Percentiles rank a stretch among this genome's conserved stretches.
These are phyloP conservation scores for Lamprologus speciosus DNA, from an alignment of 2,113 vertebrate species.

Conservation along the genomic window DNA sequence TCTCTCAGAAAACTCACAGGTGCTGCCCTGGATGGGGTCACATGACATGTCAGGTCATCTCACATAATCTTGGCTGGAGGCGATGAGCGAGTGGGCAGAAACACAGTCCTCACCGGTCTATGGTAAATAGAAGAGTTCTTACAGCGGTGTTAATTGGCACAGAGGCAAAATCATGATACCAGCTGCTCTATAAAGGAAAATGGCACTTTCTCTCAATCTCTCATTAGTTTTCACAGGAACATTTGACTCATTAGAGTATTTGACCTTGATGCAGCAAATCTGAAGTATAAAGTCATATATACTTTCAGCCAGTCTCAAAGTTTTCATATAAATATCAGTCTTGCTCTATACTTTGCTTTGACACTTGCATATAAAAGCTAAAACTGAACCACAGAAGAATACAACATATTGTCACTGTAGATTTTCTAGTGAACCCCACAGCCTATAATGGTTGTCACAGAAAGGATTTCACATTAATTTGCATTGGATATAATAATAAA, in stretches of 20 bases:
- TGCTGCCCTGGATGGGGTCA: conserved; percentile 46
- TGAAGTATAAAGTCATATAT: neutral
- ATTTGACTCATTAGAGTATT: neutral
- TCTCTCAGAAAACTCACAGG: conserved; percentile 51
- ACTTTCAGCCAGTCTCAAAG: neutral
- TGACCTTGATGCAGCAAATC: neutral
- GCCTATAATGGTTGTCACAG: neutral
- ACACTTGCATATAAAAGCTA: neutral
- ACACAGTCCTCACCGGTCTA: conserved; percentile 6
- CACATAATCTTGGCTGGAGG: conserved; percentile 50
- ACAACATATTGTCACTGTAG: neutral
- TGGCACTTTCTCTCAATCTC: neutral
- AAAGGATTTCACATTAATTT: neutral
- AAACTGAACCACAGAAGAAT: neutral
- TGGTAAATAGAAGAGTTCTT: conserved; percentile 27
- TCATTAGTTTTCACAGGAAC: neutral
- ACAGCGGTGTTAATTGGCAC: conserved; percentile 25
- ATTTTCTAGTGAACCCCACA: neutral
- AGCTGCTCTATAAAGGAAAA: neutral
- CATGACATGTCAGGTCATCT: conserved; percentile 52
- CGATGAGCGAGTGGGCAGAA: conserved; percentile 36
- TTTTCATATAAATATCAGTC: neutral
- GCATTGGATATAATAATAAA: neutral
- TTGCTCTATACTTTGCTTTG: neutral
- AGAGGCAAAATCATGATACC: neutral